Percentiles rank a stretch among this genome's conserved stretches.
Conservation (phyloP, 2,113 vertebrate species). For the Myotis davidii region DNA sequence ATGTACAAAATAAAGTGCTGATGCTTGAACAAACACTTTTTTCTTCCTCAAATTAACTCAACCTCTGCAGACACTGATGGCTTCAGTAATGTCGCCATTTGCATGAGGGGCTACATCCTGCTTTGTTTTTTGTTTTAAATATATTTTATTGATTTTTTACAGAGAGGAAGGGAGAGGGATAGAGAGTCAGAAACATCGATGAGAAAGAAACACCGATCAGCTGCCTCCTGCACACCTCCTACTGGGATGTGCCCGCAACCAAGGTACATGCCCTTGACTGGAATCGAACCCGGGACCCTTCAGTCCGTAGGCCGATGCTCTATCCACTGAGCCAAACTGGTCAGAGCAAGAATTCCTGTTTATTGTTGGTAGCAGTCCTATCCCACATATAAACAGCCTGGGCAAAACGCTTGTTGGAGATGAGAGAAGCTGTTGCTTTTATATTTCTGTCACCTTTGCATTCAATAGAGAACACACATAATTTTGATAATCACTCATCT, state of each 20-base stretch:
- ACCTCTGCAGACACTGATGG: neutral
- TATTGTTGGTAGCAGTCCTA: neutral
- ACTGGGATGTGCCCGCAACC: too few species aligned
- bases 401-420: neutral
- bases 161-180: too few species aligned
- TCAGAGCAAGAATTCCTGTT: neutral
- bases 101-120: too few species aligned
- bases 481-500: neutral
- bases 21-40: neutral
- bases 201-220: too few species aligned
- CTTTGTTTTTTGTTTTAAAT: too few species aligned
- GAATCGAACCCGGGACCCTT: too few species aligned
- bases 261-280: too few species aligned
- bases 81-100: neutral
- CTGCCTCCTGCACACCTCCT: too few species aligned
- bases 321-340: too few species aligned
- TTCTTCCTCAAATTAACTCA: neutral
- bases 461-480: neutral
- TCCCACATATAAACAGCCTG: neutral
- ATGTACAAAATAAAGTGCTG: neutral
- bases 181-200: too few species aligned
- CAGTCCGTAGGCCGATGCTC: too few species aligned
- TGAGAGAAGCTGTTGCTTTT: neutral
- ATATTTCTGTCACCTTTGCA: neutral
- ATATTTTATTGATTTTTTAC: too few species aligned